phyloP scores from a whole-genome alignment of 2,888 invertebrate species.

The Plusia festucae region DNA sequence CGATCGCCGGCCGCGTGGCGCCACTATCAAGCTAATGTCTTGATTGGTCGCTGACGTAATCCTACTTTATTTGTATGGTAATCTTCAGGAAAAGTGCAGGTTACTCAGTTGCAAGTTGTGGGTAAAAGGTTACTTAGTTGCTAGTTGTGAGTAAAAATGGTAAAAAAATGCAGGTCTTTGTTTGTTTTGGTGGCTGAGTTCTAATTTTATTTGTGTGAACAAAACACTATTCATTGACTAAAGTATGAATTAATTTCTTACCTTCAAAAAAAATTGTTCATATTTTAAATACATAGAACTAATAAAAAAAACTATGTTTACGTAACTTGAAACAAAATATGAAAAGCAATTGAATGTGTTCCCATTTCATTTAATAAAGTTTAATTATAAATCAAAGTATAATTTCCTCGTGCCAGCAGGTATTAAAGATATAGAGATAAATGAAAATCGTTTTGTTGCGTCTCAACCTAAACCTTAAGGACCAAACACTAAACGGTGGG shows the following conservation, averaged over 20 bases:
- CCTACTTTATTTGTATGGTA: conserved; percentile 47
- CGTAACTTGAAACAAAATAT: too few species aligned
- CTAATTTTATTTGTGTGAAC: neutral
- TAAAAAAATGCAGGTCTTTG: neutral
- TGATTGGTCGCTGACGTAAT: conserved; percentile 35
- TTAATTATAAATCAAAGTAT: neutral
- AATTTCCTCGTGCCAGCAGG: neutral
- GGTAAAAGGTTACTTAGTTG: conserved; percentile 14
- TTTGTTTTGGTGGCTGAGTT: neutral
- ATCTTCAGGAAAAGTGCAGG: conserved; percentile 25
- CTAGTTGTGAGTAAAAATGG: neutral
- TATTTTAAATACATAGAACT: too few species aligned
- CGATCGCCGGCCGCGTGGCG: conserved; percentile 48
- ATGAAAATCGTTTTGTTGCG: conserved; percentile 8
- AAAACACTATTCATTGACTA: neutral
- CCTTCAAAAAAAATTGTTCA: too few species aligned
- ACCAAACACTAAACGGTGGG: conserved; percentile 44
- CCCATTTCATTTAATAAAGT: too few species aligned
- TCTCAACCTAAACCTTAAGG: conserved; percentile 2
- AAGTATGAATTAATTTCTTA: too few species aligned
- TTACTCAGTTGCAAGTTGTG: conserved; percentile 19
- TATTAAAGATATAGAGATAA: neutral
- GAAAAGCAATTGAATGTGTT: too few species aligned
- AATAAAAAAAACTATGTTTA: too few species aligned
- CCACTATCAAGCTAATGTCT: conserved; percentile 50